Conservation (phyloP, 2,113 vertebrate species). For the Malurus melanocephalus region DNA sequence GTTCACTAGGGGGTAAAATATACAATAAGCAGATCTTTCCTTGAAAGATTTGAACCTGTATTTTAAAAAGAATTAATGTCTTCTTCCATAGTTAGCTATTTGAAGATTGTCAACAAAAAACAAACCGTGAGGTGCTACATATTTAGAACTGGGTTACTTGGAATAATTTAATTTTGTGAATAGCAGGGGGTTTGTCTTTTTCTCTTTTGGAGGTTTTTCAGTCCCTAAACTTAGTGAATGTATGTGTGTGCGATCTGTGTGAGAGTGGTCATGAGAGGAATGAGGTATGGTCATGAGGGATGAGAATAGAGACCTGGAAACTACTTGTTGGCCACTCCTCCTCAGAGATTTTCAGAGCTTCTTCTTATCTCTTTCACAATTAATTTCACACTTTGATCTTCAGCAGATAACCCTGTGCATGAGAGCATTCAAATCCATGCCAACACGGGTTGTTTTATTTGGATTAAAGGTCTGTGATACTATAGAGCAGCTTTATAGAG, state of each 20-base stretch:
- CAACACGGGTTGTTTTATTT: background rate
- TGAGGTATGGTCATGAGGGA: background rate
- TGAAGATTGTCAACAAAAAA: background rate
- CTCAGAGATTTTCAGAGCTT: background rate
- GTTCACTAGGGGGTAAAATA: background rate
- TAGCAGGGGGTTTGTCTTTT: background rate
- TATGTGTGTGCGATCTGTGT: background rate
- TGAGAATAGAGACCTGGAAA: background rate
- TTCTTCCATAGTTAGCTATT: background rate
- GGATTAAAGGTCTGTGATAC: background rate
- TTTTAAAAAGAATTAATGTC: background rate
- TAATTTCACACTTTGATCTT: background rate
- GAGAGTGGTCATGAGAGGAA: background rate
- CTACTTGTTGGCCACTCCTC: background rate
- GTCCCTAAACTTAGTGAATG: background rate
- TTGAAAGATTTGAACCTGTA: background rate
- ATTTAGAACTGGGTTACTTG: background rate
- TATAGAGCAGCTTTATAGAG: background rate
- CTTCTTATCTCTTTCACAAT: background rate
- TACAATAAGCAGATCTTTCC: background rate
- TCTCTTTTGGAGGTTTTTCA: background rate
- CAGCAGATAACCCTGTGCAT: background rate
- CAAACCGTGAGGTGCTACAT: background rate
- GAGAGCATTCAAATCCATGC: background rate
- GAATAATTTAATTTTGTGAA: background rate